Conservation (phyloP, 2,888 invertebrate genomes). For the Imbricaverruca yamaguchii region DNA sequence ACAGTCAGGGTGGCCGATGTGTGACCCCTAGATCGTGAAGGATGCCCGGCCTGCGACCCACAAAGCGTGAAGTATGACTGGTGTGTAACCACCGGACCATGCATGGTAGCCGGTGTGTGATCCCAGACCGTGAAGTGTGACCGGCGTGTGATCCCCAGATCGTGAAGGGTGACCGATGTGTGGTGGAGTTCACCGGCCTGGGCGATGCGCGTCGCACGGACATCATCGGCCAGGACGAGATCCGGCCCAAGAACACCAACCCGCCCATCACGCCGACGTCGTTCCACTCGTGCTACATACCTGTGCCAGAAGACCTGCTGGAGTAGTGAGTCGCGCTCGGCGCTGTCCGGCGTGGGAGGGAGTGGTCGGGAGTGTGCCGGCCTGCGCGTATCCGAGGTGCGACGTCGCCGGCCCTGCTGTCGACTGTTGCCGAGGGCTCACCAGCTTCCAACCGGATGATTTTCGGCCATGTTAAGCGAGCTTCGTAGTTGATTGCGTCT, state of each 20-base stretch:
- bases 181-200: constrained; percentile 69
- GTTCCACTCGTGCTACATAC: constrained; percentile 86
- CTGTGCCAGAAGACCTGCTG: constrained; percentile 87
- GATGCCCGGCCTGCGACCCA: constrained; percentile 28
- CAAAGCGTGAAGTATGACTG: neutral
- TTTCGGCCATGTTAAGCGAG: no score
- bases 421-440: no score
- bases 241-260: constrained; percentile 78
- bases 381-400: no score
- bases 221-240: constrained; percentile 80
- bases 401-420: no score
- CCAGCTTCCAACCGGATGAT: no score
- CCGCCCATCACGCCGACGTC: constrained; percentile 78
- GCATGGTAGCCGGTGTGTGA: constrained; percentile 73
- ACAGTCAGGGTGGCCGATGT: neutral
- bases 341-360: no score
- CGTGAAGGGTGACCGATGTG: constrained; percentile 89
- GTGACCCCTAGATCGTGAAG: constrained; percentile 34
- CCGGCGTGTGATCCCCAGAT: constrained; percentile 52
- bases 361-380: no score
- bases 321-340: constrained; percentile 55
- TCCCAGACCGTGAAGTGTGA: constrained; percentile 19
- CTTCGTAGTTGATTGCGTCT: no score
- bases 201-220: constrained; percentile 81
- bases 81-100: constrained; percentile 50